Percentiles rank a stretch among this genome's conserved stretches.
Evolutionary conservation across 2,797 vertebrate genomes (phyloP).

Genomic region (Gobionotothen gibberifrons): DNA sequence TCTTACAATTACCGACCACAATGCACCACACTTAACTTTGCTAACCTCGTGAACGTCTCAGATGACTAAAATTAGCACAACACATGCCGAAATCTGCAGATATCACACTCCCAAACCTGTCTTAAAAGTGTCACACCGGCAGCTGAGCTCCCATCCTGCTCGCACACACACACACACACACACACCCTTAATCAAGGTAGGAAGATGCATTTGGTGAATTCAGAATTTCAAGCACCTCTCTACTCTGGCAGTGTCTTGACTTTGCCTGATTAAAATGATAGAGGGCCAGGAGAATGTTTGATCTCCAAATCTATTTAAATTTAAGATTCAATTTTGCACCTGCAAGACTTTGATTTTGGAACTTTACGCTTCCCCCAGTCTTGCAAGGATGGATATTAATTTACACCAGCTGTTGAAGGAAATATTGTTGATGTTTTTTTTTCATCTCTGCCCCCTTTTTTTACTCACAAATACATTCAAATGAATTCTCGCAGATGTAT

Average conservation of each 20-base stretch:
- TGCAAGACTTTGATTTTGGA: slow-evolving; percentile 77
- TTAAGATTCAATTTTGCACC: slow-evolving; percentile 80
- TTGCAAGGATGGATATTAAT: slow-evolving; percentile 68
- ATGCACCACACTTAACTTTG: slow-evolving; percentile 24
- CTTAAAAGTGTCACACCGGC: slow-evolving; percentile 34
- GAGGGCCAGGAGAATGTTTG: slow-evolving; percentile 76
- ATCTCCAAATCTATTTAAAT: slow-evolving; percentile 83
- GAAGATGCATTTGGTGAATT: slow-evolving; percentile 73
- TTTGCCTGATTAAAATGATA: slow-evolving; percentile 82
- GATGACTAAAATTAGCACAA: slow-evolving; percentile 16
- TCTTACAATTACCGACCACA: slow-evolving; percentile 35
- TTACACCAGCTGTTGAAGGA: slow-evolving; percentile 69
- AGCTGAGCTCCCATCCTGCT: slow-evolving; percentile 35
- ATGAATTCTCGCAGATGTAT: slow-evolving; percentile 51
- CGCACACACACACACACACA: slow-evolving; percentile 12
- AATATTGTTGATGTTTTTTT: slow-evolving; percentile 50
- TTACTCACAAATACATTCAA: slow-evolving; percentile 49
- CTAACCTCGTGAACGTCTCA: not conserved
- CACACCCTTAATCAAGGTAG: slow-evolving; percentile 75
- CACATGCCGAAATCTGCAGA: slow-evolving; percentile 13
- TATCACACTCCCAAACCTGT: slow-evolving; percentile 36
- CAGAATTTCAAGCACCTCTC: slow-evolving; percentile 78
- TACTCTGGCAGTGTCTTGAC: slow-evolving; percentile 65
- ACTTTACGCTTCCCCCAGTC: slow-evolving; percentile 52
- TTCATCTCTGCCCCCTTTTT: not conserved